Evolutionary conservation across 2,888 invertebrate genomes (phyloP), one percentile per base, ranked within the genome.

Genomic region (Drosophila rellima): DNA sequence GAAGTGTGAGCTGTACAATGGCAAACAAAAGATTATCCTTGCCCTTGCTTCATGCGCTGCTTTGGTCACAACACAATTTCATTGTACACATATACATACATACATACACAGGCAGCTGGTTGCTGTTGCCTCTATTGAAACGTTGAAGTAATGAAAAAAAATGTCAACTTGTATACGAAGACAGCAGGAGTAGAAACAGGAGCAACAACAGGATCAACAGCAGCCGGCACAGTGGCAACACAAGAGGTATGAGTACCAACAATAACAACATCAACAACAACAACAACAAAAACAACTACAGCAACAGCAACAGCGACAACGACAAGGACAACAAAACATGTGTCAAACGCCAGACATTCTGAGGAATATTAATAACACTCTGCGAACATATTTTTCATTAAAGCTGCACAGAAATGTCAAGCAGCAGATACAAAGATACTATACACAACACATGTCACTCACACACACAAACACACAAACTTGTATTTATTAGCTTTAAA

Each of bases 321-420:
- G 80, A 69, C 82, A 80, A 67, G 61, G 76, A 76, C 81, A 86
- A 86, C 84, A 88, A 86, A 86, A 88, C 85, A 86, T 87, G 87
- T 85, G 85, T 88, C 85, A 86, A 86, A 86, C 84, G 76, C 87
- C 85, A 86, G 84, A 84, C 89, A 84, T 86, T 74, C 74, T 86
- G 87, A 86, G 89, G 82, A 86, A 86, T 86, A 86, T 86, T 88
- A 86, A 86, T 86, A 86, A 86, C 88, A 84, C 89, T 83, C 82
- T 65, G 76, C 76, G 74, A 80, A 78, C 84, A 86, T 88, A 87
- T 86, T 88, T 86, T 88, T 86, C 89, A 86, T 85, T 85, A 85
- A 83, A 86, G 85, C 85, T 70, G 69, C 76, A 73, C 64, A 74
- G 78, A 66, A 74, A 83, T 81, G 87, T 86, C 87, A 80, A 75